Percentiles rank a stretch among this genome's conserved stretches.
These are phyloP conservation scores for Drosophila grimshawi DNA, from an alignment of 1,140 invertebrate genomes.

Conservation along the genomic window DNA sequence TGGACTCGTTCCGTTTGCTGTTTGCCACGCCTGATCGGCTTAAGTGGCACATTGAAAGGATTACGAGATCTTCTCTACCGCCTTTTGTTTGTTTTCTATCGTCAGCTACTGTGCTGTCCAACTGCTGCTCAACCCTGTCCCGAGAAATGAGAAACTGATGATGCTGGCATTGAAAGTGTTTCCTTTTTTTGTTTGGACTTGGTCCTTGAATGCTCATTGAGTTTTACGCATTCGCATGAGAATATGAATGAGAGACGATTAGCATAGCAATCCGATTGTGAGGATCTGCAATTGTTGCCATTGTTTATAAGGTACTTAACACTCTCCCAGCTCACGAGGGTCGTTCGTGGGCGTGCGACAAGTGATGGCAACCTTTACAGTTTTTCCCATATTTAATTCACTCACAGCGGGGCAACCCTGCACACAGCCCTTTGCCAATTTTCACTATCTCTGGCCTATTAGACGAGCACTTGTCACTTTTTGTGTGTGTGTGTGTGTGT, in stretches of 20 bases:
- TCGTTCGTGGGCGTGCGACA: conserved; percentile 69
- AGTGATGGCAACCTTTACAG: conserved; percentile 46
- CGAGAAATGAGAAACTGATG: conserved; percentile 26
- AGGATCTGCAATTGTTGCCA: conserved; percentile 70
- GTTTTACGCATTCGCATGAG: conserved; percentile 63
- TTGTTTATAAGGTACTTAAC: conserved; percentile 51
- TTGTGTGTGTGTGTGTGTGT: conserved; percentile 15
- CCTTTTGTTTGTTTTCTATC: conserved; percentile 23
- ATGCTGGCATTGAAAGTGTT: conserved; percentile 14
- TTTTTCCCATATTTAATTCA: conserved; percentile 73
- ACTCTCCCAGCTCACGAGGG: conserved; percentile 49
- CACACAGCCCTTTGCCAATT: conserved; percentile 24
- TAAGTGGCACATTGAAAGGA: conserved; percentile 82
- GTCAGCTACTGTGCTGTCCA: conserved; percentile 4
- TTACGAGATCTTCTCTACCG: conserved; percentile 55
- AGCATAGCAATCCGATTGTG: conserved; percentile 74
- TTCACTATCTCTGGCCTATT: conserved; percentile 44
- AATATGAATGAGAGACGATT: conserved; percentile 45
- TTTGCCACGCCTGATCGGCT: conserved; percentile 74
- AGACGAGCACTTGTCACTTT: conserved; percentile 37
- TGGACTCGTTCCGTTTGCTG: conserved; percentile 14
- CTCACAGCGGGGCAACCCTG: conserved; percentile 31
- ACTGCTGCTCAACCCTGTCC: conserved; percentile 21
- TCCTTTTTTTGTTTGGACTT: neutral
- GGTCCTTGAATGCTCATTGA: conserved; percentile 72